Base-by-base conservation (phyloP, 1,140 invertebrate species). In the Dendroctonus ponderosae region DNA sequence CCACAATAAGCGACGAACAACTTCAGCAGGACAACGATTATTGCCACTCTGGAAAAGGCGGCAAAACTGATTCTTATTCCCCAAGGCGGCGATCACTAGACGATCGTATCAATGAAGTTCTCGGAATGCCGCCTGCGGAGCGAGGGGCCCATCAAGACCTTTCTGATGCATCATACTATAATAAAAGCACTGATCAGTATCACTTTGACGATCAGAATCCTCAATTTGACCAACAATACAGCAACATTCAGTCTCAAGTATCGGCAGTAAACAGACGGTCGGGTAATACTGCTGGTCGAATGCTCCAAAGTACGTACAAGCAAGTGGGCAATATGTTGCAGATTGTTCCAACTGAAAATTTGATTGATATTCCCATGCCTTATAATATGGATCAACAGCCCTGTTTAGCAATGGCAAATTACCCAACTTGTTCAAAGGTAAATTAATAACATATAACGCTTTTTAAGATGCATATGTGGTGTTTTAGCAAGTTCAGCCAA, bases 301-400 rank as follows among this genome's bases (percentile, higher is more conserved):
- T 41, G 48, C 14, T 42, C 39, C 65, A 68, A 43, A 43, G n/a
- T 37, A 63, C 52, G 42, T 68, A 58, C 41, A 62, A 43, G 14
- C 79, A 84, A 79, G 80, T 85, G 5, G 85, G 85, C n/a, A 85
- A 86, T 74, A 81, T 85, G 70, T 72, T 86, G 5, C 84, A 85
- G 76, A 84, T 86, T 37, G 79, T 84, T 7, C 83, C 83, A 7
- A 67, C 54, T 7, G 70, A 68, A 12, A 58, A 70, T 58, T 7
- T 66, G 6, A 52, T n/a, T 12, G 43, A 63, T 37, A 50, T 67
- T 44, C 65, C 64, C 15, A 3, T 26, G 26, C 26, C 26, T 26
- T 26, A 26, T 26, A 26, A 26, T 26, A 26, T 26, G 26, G 26
- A 26, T 26, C 3, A 1, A 26, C 26, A 26, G 1, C 26, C 26